Evolutionary conservation across 2,888 invertebrate species (phyloP), one percentile per base, ranked within the genome.

Genomic region (Liodrosophila aerea): DNA sequence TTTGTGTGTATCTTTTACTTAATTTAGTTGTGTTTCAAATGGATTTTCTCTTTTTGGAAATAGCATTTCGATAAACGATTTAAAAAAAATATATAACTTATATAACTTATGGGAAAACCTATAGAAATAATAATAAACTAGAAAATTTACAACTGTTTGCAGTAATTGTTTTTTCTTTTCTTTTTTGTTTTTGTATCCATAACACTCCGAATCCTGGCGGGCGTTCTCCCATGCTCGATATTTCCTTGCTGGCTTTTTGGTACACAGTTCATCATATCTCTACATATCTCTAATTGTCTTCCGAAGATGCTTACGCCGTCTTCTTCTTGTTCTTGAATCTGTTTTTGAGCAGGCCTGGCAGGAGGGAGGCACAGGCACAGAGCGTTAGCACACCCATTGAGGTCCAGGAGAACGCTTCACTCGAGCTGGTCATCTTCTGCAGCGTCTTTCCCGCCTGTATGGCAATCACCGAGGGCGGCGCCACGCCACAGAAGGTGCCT

Each of bases 401-500:
- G 8, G 93, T 94, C 94, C 95, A 95, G 0, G 97, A 97, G 91
- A 97, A 94, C 0, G 97, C 95, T 75, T 96, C 95, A 75, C 94
- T 94, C 0, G 95, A 95, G 2, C 96, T 96, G 0, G 97, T 96
- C 91, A 99, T 92, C 73, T 96, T 94, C 86, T 99, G 96, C 40
- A 99, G 91, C 0, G 99, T 99, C 88, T 97, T 97, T 9, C 99
- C 99, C 8, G 98, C 97, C 91, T 99, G 98, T 78, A 99, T 98
- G 8, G 98, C 98, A 18, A 99, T 94, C 89, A 99, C 96, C 0
- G 98, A 98, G 3, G 99, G 99, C 40, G 99, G 98, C 0, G 97
- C 98, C 8, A 98, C 98, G 69, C 98, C 97, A 68, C 99, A 92
- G 90, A 99, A 98, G 60, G 99, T 99, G 68, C 99, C 99, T 57